Conservation (phyloP, 1,140 invertebrate genomes). For the Drosophila ambigua region DNA sequence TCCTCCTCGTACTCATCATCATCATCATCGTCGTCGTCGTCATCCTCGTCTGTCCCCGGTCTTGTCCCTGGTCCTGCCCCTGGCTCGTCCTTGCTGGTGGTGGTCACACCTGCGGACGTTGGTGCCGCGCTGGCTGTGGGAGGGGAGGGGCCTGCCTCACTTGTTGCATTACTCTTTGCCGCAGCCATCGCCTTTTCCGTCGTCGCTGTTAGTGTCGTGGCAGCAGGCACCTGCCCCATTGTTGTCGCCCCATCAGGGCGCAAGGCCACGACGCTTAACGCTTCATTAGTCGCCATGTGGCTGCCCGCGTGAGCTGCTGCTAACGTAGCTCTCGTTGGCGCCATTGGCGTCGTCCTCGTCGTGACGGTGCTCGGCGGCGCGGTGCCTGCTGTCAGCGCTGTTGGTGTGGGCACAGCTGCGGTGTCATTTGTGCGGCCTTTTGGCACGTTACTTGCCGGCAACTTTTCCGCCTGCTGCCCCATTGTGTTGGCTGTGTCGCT, state of each 20-base stretch:
- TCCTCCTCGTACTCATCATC: slow-evolving; percentile 62
- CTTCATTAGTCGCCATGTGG: slow-evolving; percentile 76
- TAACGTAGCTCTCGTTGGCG: slow-evolving; percentile 4
- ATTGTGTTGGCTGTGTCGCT: neutral
- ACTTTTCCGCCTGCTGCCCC: slow-evolving; percentile 31
- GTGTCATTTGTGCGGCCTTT: slow-evolving; percentile 52
- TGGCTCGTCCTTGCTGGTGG: neutral
- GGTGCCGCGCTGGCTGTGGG: slow-evolving; percentile 5
- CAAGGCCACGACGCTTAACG: slow-evolving; percentile 61
- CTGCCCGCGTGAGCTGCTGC: slow-evolving; percentile 44
- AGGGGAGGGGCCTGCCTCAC: slow-evolving; percentile 31
- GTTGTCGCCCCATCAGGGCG: slow-evolving; percentile 51
- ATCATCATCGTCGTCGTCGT: slow-evolving; percentile 31
- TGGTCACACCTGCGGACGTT: slow-evolving; percentile 14
- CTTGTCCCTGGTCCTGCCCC: no score
- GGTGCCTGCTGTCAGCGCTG: slow-evolving; percentile 7
- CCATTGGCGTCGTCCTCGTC: slow-evolving; percentile 18
- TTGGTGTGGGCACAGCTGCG: slow-evolving; percentile 16
- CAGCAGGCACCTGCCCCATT: slow-evolving; percentile 55
- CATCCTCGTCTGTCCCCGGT: neutral
- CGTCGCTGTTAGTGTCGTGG: slow-evolving; percentile 26
- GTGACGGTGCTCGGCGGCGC: slow-evolving; percentile 1
- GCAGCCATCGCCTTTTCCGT: slow-evolving; percentile 15
- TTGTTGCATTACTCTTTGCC: slow-evolving; percentile 55
- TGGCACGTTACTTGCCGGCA: slow-evolving; percentile 43